These are phyloP conservation scores for Rhingia rostrata DNA, from an alignment of 2,888 invertebrate genomes.

Conservation along the genomic window DNA sequence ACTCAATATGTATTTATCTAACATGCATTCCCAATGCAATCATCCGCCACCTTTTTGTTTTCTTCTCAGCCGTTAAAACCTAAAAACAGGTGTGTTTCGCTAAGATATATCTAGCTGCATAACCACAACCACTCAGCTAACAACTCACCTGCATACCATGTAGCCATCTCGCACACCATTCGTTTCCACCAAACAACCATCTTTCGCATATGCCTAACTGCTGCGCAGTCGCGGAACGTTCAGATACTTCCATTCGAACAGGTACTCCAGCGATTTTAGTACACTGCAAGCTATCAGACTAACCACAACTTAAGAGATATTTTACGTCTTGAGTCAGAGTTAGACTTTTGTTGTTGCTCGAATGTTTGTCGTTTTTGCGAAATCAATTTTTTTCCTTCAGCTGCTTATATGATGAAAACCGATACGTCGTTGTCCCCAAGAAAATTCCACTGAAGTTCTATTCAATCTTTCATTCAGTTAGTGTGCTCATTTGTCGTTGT, in stretches of 20 bases:
- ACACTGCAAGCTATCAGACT: constrained; percentile 63
- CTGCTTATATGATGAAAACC: constrained; percentile 14
- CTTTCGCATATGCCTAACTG: constrained; percentile 43
- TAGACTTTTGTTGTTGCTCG: constrained; percentile 11
- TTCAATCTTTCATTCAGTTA: constrained; percentile 54
- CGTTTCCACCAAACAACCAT: constrained; percentile 52
- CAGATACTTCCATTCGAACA: constrained; percentile 66
- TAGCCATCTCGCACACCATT: constrained; percentile 57
- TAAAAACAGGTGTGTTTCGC: constrained; percentile 48
- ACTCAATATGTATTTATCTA: neutral
- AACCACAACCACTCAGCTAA: constrained; percentile 34
- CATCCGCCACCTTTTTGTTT: constrained; percentile 19
- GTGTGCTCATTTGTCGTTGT: constrained; percentile 60
- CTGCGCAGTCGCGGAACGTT: constrained; percentile 18
- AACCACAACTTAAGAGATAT: constrained; percentile 66
- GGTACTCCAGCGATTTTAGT: constrained; percentile 67
- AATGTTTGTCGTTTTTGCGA: constrained; percentile 50
- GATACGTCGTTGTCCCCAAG: constrained; percentile 35
- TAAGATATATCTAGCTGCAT: constrained; percentile 46
- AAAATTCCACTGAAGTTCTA: constrained; percentile 44
- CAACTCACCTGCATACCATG: constrained; percentile 62
- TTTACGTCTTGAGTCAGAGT: constrained; percentile 41
- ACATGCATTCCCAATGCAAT: constrained; percentile 44
- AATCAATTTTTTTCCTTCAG: constrained; percentile 27
- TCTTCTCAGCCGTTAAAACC: constrained; percentile 32